Percentiles rank a stretch among this genome's conserved stretches.
Evolutionary conservation across 2,888 invertebrate genomes (phyloP).

Genomic region (Drosophila nr. perissopoda): DNA sequence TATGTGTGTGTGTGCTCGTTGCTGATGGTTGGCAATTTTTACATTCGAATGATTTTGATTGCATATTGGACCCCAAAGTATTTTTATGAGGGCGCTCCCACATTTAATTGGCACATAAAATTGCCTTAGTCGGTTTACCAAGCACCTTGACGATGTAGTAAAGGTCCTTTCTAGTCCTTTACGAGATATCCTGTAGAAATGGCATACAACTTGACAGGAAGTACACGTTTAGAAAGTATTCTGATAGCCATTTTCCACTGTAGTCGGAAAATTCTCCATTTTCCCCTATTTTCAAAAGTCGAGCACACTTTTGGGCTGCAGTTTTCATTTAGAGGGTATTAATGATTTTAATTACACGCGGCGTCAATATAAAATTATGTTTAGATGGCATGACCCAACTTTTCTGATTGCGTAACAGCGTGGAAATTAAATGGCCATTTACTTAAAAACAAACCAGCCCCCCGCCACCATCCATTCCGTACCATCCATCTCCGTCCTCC

Average conservation of each 20-base stretch:
- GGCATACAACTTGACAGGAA: background rate
- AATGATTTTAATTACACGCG: slow-evolving; percentile 51
- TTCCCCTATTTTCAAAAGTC: background rate
- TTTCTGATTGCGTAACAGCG: slow-evolving; percentile 30
- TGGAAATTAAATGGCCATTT: slow-evolving; percentile 28
- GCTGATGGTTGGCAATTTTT: slow-evolving; percentile 51
- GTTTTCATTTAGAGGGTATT: slow-evolving; percentile 9
- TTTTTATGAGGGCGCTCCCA: slow-evolving; percentile 51
- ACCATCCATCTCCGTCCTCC: background rate
- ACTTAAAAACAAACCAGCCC: background rate
- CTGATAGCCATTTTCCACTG: background rate
- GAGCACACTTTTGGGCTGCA: background rate
- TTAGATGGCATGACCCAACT: slow-evolving; percentile 7
- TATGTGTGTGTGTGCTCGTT: slow-evolving; percentile 2
- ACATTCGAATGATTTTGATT: slow-evolving; percentile 60
- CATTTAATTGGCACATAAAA: slow-evolving; percentile 63
- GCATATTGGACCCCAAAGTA: slow-evolving; percentile 37
- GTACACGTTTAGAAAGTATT: background rate
- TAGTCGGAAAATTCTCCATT: background rate
- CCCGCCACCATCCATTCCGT: background rate
- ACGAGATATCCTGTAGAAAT: background rate
- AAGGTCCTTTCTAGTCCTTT: background rate
- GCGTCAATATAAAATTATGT: slow-evolving; percentile 28
- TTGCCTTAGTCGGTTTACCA: slow-evolving; percentile 30
- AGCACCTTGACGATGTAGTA: slow-evolving; percentile 10